phyloP scores from a whole-genome alignment of 2,797 vertebrate genomes.

The Furcifer pardalis region DNA sequence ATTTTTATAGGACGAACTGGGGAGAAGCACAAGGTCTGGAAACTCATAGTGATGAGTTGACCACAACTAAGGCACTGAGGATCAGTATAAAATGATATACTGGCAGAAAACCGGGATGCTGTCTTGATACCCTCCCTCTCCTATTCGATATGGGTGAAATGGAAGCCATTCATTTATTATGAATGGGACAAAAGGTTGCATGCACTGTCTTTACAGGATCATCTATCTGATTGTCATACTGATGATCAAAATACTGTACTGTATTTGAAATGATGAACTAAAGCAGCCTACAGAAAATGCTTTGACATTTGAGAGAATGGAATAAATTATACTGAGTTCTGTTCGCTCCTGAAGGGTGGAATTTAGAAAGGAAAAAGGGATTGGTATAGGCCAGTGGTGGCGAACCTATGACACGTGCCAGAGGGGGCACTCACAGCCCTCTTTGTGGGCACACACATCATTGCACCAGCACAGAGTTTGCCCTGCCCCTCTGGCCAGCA shows the following conservation, averaged over 20 bases:
- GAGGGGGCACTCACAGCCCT: too few relatives aligned
- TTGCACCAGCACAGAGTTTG: too few relatives aligned
- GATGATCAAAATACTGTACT: neutral
- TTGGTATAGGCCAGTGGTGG: neutral
- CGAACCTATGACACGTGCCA: too few relatives aligned
- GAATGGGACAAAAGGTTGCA: neutral
- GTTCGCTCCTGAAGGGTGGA: neutral
- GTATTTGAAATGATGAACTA: neutral
- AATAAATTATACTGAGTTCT: neutral
- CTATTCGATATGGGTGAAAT: neutral
- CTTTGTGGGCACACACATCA: too few relatives aligned
- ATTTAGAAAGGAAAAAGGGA: neutral
- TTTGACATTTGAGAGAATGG: slow-evolving; percentile 10
- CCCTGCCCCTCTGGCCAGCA: too few relatives aligned
- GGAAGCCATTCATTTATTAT: neutral
- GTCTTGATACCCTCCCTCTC: neutral
- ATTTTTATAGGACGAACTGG: neutral
- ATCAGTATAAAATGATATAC: neutral
- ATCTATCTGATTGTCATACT: neutral
- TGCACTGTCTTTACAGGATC: neutral
- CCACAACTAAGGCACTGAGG: neutral
- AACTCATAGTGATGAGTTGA: neutral
- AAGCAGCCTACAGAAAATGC: neutral
- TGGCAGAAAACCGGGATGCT: neutral
- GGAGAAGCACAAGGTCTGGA: neutral